Percentiles rank a stretch among this genome's conserved stretches.
Evolutionary conservation across 2,888 invertebrate genomes (phyloP).

Genomic region (Drosophila diplacantha): DNA sequence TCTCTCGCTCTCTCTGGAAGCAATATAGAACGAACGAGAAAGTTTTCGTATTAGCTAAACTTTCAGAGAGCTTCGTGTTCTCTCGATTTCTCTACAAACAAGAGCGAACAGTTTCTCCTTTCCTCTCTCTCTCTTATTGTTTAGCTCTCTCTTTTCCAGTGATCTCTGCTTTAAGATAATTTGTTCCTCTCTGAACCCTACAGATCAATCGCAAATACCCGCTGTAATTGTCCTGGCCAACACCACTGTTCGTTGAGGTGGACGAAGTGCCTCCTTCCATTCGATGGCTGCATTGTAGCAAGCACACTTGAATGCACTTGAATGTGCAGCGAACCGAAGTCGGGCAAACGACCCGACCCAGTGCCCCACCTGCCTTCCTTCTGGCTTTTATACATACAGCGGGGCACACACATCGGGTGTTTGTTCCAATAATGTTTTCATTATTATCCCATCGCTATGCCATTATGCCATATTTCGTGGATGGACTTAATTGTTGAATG

Average conservation of each 20-base stretch:
- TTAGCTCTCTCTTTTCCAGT: neutral
- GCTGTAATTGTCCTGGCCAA: neutral
- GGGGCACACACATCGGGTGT: neutral
- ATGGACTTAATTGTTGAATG: constrained; percentile 16
- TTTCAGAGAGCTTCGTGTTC: too few relatives aligned
- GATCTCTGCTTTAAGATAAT: neutral
- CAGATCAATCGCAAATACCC: constrained; percentile 1
- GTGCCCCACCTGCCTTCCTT: constrained; percentile 15
- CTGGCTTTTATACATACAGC: neutral
- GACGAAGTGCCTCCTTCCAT: constrained; percentile 14
- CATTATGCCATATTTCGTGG: neutral
- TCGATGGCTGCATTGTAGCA: constrained; percentile 47
- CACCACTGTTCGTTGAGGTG: constrained; percentile 15
- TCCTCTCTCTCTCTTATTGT: too few relatives aligned
- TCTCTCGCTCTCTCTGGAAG: too few relatives aligned
- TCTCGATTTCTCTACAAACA: too few relatives aligned
- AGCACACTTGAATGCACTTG: constrained; percentile 60
- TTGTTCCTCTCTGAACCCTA: neutral
- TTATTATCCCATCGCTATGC: constrained; percentile 28
- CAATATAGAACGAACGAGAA: too few relatives aligned
- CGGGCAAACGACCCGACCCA: constrained; percentile 45
- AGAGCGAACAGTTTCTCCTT: too few relatives aligned
- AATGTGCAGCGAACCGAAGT: constrained; percentile 55
- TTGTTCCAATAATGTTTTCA: constrained; percentile 41
- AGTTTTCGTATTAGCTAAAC: too few relatives aligned